Conservation (phyloP, 2,797 vertebrate species). For the Ciconia nigra region DNA sequence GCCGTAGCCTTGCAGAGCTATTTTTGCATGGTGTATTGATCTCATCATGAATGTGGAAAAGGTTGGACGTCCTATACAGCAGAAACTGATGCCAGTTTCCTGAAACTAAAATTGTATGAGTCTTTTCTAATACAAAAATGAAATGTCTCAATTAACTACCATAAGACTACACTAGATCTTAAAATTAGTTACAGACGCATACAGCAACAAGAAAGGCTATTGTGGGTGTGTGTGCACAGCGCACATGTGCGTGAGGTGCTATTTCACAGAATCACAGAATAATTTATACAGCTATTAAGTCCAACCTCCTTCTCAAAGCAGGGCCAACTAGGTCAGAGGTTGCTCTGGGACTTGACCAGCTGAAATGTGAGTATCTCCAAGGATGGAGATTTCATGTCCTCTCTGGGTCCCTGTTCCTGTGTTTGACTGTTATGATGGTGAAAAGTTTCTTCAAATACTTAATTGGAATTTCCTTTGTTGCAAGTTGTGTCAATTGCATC, state of each 20-base stretch:
- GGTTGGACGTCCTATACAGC: background rate
- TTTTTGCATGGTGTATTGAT: background rate
- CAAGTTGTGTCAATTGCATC: background rate
- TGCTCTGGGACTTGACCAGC: background rate
- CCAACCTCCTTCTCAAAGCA: background rate
- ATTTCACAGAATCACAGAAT: background rate
- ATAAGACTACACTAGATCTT: background rate
- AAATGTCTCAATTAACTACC: background rate
- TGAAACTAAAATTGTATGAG: background rate
- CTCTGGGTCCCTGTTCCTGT: background rate
- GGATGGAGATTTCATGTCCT: background rate
- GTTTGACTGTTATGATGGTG: background rate
- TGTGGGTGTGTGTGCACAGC: background rate
- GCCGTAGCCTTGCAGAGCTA: background rate
- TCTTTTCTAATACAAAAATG: background rate
- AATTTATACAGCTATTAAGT: background rate
- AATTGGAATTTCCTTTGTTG: background rate
- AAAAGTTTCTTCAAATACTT: background rate
- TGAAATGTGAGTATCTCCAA: background rate
- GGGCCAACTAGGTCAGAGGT: background rate
- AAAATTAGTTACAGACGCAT: background rate
- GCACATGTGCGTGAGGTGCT: background rate
- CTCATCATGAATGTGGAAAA: background rate
- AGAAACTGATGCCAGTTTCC: background rate
- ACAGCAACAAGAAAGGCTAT: background rate